Evolutionary conservation across 2,113 vertebrate species (phyloP).

Genomic region (Menidia beryllina): DNA sequence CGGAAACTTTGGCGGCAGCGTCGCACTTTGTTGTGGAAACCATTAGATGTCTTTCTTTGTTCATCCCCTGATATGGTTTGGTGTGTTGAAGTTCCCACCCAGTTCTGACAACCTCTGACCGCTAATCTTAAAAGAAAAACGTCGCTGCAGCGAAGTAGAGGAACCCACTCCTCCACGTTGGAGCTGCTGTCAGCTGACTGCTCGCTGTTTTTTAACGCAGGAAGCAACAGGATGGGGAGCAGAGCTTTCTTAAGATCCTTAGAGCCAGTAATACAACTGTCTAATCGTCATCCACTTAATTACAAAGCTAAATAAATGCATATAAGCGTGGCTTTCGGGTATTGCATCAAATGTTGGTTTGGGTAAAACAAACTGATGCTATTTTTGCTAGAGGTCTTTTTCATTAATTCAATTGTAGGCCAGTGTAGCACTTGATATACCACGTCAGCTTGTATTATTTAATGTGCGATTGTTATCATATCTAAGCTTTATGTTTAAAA

Average conservation of each 20-base stretch:
- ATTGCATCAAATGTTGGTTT: not conserved
- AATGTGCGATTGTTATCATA: not conserved
- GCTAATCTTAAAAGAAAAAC: slow-evolving; percentile 20
- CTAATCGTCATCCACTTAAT: not conserved
- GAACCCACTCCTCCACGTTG: slow-evolving; percentile 34
- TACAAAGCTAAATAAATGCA: no score
- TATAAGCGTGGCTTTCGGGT: no score
- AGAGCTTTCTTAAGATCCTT: not conserved
- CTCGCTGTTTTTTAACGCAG: slow-evolving; percentile 41
- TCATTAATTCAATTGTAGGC: no score
- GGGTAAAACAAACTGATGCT: not conserved
- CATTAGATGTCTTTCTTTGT: slow-evolving; percentile 26
- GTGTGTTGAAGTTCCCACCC: slow-evolving; percentile 20
- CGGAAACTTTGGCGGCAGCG: slow-evolving; percentile 67
- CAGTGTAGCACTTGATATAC: not conserved
- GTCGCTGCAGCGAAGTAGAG: slow-evolving; percentile 11
- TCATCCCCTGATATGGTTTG: not conserved
- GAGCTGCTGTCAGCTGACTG: slow-evolving; percentile 70
- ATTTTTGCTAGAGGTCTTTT: not conserved
- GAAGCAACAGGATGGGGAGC: not conserved
- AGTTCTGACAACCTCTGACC: slow-evolving; percentile 1
- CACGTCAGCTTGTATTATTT: not conserved
- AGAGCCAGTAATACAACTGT: not conserved
- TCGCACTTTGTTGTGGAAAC: slow-evolving; percentile 52
- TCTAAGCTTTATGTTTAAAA: no score